Conservation (phyloP, 2,888 invertebrate genomes). For the Ichneumoninae sp. region DNA sequence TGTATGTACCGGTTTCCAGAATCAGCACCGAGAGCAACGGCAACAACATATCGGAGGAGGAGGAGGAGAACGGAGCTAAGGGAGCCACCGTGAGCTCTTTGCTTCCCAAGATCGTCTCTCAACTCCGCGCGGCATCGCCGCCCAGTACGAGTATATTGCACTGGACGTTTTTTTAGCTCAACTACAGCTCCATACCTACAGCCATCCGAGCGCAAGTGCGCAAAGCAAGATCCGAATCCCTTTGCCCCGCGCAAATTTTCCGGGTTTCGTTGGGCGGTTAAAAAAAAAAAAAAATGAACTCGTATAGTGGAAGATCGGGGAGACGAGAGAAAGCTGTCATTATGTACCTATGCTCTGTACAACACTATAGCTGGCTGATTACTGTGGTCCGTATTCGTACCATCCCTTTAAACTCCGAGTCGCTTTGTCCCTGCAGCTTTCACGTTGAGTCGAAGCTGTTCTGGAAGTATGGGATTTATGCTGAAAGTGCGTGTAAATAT, state of each 20-base stretch:
- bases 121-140: slow-evolving; percentile 14
- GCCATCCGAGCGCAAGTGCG: slow-evolving; percentile 17
- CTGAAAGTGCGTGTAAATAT: too few species aligned
- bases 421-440: too few species aligned
- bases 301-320: too few species aligned
- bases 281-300: too few species aligned
- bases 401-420: too few species aligned
- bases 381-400: too few species aligned
- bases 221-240: slow-evolving; percentile 16
- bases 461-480: too few species aligned
- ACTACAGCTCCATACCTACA: background rate
- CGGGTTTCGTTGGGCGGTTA: background rate
- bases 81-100: slow-evolving; percentile 1
- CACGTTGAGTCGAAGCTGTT: too few species aligned
- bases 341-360: too few species aligned
- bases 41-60: slow-evolving; percentile 1
- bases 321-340: too few species aligned
- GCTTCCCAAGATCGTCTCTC: slow-evolving; percentile 23
- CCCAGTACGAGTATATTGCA: background rate
- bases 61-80: background rate
- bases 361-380: too few species aligned
- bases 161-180: slow-evolving; percentile 5
- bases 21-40: slow-evolving; percentile 46
- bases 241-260: slow-evolving; percentile 20
- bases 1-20: slow-evolving; percentile 55